A percentile compares a stretch with the other conserved stretches of the same genome.
phyloP scores from a whole-genome alignment of 2,888 invertebrate genomes.

The Melikaiella ostensackeni region DNA sequence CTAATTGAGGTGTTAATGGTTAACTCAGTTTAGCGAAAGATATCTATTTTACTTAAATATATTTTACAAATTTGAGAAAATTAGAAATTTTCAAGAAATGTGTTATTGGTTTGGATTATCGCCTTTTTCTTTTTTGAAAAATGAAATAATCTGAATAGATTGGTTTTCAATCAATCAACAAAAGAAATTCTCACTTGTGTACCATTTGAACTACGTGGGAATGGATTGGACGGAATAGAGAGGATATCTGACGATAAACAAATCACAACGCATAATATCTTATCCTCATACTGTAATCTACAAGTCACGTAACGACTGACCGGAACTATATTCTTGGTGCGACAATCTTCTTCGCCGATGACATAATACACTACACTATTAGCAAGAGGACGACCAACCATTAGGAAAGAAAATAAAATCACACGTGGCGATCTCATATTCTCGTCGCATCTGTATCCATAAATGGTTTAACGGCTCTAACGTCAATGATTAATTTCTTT shows the following conservation, averaged over 20 bases:
- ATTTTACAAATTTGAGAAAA: too few species aligned
- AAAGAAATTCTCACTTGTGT: too few species aligned
- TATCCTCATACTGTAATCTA: constrained; percentile 25
- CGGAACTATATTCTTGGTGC: constrained; percentile 10
- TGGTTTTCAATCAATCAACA: too few species aligned
- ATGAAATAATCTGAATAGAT: too few species aligned
- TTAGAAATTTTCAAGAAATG: too few species aligned
- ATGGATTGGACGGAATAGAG: neutral
- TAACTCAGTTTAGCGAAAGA: too few species aligned
- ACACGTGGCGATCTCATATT: neutral
- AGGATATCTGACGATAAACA: constrained; percentile 25
- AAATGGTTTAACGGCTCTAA: constrained; percentile 3
- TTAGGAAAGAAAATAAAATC: constrained; percentile 5
- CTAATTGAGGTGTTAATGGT: too few species aligned
- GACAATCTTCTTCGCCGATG: constrained; percentile 32
- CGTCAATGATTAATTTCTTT: neutral
- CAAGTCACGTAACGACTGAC: constrained; percentile 21
- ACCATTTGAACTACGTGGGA: too few species aligned
- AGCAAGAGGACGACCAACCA: neutral
- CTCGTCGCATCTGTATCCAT: neutral
- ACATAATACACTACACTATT: constrained; percentile 16
- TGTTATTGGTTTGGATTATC: too few species aligned
- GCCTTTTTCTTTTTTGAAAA: too few species aligned
- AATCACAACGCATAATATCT: constrained; percentile 28
- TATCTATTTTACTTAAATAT: too few species aligned